Evolutionary conservation across 2,113 vertebrate genomes (phyloP).

Genomic region (Stictonetta naevosa): DNA sequence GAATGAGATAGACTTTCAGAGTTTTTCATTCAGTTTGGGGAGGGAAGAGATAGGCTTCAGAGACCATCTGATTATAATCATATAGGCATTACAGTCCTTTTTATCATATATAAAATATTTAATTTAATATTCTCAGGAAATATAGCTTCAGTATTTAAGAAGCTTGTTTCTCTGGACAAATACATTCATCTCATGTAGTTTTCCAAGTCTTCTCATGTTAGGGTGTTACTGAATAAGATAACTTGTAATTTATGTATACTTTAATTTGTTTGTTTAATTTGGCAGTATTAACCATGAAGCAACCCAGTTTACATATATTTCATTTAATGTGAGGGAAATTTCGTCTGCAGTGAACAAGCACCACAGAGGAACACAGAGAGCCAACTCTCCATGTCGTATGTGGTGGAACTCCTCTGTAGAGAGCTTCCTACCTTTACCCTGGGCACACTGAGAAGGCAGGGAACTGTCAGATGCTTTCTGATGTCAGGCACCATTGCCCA

Average conservation of each 20-base stretch:
- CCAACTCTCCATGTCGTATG: not conserved
- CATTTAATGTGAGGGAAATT: not conserved
- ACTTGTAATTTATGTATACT: not conserved
- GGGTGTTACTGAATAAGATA: not conserved
- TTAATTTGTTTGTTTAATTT: not conserved
- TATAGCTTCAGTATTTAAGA: not conserved
- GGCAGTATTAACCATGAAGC: not conserved
- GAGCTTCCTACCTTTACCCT: not conserved
- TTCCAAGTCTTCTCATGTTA: not conserved
- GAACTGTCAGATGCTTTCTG: not conserved
- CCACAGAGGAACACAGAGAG: not conserved
- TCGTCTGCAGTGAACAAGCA: not conserved
- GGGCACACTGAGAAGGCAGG: not conserved
- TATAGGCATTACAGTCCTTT: not conserved
- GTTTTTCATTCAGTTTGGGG: not conserved
- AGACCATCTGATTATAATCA: not conserved
- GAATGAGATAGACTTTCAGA: not conserved
- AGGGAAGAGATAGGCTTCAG: not conserved
- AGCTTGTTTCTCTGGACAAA: not conserved
- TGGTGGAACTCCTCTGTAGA: not conserved
- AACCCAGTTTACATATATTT: not conserved
- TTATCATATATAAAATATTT: not conserved
- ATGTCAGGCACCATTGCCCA: too few species aligned
- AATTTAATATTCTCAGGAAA: not conserved
- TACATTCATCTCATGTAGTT: not conserved